A percentile compares a stretch with the other conserved stretches of the same genome.
Conservation (phyloP, 2,113 vertebrate genomes). For the Hyperoodon ampullatus region DNA sequence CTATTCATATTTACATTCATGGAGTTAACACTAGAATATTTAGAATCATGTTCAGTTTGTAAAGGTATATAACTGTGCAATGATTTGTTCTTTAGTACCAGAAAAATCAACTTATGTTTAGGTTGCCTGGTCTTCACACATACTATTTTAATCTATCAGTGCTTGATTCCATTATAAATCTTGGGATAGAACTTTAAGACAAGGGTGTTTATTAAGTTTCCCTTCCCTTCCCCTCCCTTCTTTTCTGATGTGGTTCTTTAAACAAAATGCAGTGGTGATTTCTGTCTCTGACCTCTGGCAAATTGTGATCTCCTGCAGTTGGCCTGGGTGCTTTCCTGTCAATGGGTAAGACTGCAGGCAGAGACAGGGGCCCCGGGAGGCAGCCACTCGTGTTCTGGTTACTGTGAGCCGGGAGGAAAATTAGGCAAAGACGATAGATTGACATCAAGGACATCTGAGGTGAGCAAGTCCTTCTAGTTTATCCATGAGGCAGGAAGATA, state of each 20-base stretch:
- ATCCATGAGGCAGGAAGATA: slow-evolving; percentile 85
- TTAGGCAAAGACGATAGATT: slow-evolving; percentile 79
- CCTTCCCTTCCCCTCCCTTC: background rate
- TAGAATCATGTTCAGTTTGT: slow-evolving; percentile 48
- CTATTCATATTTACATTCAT: slow-evolving; percentile 57
- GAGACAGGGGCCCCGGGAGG: background rate
- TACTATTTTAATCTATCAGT: slow-evolving; percentile 61
- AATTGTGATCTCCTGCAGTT: slow-evolving; percentile 65
- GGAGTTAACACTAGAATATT: slow-evolving; percentile 47
- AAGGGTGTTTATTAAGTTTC: slow-evolving; percentile 52
- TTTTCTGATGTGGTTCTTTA: slow-evolving; percentile 62
- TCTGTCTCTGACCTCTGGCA: slow-evolving; percentile 80
- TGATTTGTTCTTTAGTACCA: slow-evolving; percentile 52
- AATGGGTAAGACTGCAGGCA: slow-evolving; percentile 44
- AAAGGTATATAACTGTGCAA: slow-evolving; percentile 20
- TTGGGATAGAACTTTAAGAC: slow-evolving; percentile 55
- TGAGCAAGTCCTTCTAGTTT: slow-evolving; percentile 85
- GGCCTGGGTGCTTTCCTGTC: slow-evolving; percentile 70
- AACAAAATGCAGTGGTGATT: slow-evolving; percentile 69
- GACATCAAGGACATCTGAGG: slow-evolving; percentile 77
- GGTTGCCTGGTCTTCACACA: slow-evolving; percentile 56
- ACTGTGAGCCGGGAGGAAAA: slow-evolving; percentile 75
- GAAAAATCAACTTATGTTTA: slow-evolving; percentile 66
- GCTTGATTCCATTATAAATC: slow-evolving; percentile 63
- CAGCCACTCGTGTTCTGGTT: slow-evolving; percentile 60